phyloP scores from a whole-genome alignment of 1,140 invertebrate genomes.

The Agraylea sexmaculata region DNA sequence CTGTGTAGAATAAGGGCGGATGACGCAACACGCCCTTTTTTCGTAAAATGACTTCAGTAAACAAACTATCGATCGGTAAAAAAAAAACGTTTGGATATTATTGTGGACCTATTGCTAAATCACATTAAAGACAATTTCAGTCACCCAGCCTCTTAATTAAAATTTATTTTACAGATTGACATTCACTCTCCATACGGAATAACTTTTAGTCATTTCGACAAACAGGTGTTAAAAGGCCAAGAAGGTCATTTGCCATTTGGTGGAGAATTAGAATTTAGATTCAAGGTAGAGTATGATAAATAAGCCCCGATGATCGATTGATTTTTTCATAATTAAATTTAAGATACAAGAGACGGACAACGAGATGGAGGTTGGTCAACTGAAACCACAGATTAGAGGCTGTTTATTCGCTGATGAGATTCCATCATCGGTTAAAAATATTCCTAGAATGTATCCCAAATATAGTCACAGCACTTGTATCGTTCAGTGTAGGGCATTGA shows the following conservation, averaged over 20 bases:
- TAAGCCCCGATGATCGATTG: neutral
- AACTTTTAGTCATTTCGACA: slow-evolving; percentile 18
- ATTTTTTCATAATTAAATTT: slow-evolving; percentile 13
- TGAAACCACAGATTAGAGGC: slow-evolving; percentile 26
- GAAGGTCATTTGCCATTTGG: slow-evolving; percentile 14
- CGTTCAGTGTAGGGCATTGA: slow-evolving; percentile 37
- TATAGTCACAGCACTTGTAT: slow-evolving; percentile 46
- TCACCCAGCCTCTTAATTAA: too few relatives aligned
- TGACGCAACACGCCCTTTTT: too few relatives aligned
- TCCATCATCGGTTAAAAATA: slow-evolving; percentile 16
- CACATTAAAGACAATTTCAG: too few relatives aligned
- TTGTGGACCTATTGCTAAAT: too few relatives aligned
- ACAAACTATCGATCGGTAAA: too few relatives aligned
- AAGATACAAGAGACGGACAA: slow-evolving; percentile 32
- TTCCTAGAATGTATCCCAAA: slow-evolving; percentile 26
- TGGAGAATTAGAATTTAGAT: slow-evolving; percentile 13
- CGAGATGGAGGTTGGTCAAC: slow-evolving; percentile 25
- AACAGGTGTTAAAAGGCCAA: slow-evolving; percentile 12
- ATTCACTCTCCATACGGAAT: slow-evolving; percentile 18
- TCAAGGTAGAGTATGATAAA: slow-evolving; percentile 11
- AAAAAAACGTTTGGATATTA: too few relatives aligned
- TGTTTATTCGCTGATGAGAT: slow-evolving; percentile 34
- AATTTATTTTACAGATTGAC: slow-evolving; percentile 15
- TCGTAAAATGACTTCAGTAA: too few relatives aligned
- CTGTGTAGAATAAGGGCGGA: too few relatives aligned